Evolutionary conservation across 2,888 invertebrate genomes (phyloP), one percentile per base, ranked within the genome.

Genomic region (Ophion obscuratus): DNA sequence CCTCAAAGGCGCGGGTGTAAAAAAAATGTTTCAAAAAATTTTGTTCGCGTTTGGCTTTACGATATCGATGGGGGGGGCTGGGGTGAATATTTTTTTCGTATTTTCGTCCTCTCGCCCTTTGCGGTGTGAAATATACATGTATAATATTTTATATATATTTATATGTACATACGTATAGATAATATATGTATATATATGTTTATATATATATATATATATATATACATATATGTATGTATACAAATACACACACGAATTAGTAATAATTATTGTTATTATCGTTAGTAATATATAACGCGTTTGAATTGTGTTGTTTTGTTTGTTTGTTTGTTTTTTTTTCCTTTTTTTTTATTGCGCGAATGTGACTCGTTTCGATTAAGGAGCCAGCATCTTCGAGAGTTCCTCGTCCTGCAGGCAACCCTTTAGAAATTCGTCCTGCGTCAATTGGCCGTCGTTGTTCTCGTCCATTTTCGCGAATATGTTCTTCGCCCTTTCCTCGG

Each of bases 381-480:
- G 98, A 91, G 98, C 98, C 93, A 98, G 95, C 98, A 98, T 98
- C 95, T 98, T 98, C 87, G 98, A 98, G 88, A 99, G 95, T 94
- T 98, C 98, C 95, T 98, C 98, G 94, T 99, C 99, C 94, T 99
- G 98, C 93, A 99, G 97, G 94, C 99, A 99, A 85, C 99, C 99
- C 95, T 99, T 98, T 88, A 99, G 96, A 95, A 99, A 99, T 95
- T 99, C 99, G 89, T 99, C 99, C 95, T 99, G 98, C 89, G 99
- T 99, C 93, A 99, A 96, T 94, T 99, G 99, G 86, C 99, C 99
- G 95, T 99, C 99, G 95, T 98, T 98, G 96, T 99, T 99, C 94
- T 98, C 98, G 94, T 99, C 99, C 99, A 99, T 99, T 95, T 99
- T 99, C 86, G 98, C 98, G 95, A 99, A 99, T 92, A 99, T 99